These are phyloP conservation scores for Apodemia mormo DNA, from an alignment of 2,888 invertebrate genomes.

Conservation along the genomic window DNA sequence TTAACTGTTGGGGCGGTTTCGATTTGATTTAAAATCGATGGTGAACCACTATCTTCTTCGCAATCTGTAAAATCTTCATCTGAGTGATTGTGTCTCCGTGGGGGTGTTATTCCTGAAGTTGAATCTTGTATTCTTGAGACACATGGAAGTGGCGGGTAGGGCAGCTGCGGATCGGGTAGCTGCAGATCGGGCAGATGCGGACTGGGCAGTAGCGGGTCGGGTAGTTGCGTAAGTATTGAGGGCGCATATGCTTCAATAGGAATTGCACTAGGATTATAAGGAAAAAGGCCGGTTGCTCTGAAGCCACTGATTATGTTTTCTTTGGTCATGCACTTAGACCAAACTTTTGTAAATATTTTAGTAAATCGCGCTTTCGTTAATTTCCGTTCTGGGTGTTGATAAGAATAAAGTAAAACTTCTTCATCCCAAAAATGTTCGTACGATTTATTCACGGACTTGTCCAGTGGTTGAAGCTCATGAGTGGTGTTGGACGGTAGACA, in stretches of 20 bases:
- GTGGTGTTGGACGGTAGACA: slow-evolving; percentile 38
- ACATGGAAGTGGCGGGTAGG: background rate
- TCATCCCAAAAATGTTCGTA: slow-evolving; percentile 38
- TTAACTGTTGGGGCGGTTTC: background rate
- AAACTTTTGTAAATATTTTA: slow-evolving; percentile 31
- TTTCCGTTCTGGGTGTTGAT: slow-evolving; percentile 29
- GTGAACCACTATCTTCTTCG: background rate
- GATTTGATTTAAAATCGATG: slow-evolving; percentile 1
- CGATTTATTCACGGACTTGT: slow-evolving; percentile 36
- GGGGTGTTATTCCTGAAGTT: background rate
- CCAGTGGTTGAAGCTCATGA: slow-evolving; percentile 36
- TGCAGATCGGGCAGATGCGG: background rate
- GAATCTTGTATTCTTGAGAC: background rate
- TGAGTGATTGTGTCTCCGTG: background rate
- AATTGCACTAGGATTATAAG: background rate
- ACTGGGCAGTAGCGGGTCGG: background rate
- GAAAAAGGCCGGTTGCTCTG: background rate
- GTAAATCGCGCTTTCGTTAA: slow-evolving; percentile 33
- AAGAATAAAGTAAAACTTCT: slow-evolving; percentile 33
- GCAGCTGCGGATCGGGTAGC: background rate
- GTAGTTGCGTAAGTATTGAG: background rate
- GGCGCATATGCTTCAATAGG: background rate
- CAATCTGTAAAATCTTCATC: background rate
- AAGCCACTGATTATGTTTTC: slow-evolving; percentile 1
- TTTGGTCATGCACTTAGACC: slow-evolving; percentile 18